phyloP scores from a whole-genome alignment of 2,113 vertebrate genomes.

The Lamprotornis superbus region DNA sequence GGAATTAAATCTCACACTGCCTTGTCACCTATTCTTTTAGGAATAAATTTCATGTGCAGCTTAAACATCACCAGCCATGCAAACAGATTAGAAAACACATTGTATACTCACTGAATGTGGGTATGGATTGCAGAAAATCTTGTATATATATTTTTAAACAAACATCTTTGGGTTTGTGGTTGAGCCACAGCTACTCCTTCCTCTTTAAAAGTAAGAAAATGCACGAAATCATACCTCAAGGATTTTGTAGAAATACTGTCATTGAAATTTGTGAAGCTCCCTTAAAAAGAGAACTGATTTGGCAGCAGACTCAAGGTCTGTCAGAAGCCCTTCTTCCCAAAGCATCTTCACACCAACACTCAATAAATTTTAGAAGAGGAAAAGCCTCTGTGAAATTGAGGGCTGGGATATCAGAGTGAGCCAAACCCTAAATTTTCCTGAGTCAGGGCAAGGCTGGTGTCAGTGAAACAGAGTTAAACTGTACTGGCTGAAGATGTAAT shows the following conservation, averaged over 20 bases:
- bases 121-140: background rate
- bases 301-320: background rate
- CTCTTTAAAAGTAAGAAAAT: background rate
- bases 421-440: background rate
- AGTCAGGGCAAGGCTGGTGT: background rate
- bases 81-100: background rate
- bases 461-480: background rate
- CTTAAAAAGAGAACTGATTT: background rate
- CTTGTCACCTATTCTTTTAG: background rate
- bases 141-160: background rate
- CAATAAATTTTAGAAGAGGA: background rate
- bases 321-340: background rate
- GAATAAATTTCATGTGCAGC: slow-evolving; percentile 1
- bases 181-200: background rate
- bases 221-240: background rate
- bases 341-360: background rate
- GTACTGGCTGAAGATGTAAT: background rate
- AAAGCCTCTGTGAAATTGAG: background rate
- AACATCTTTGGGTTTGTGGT: background rate
- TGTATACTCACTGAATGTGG: background rate
- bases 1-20: slow-evolving; percentile 11
- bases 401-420: background rate
- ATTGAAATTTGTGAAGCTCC: background rate
- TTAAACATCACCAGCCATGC: background rate
- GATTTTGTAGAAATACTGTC: background rate